Evolutionary conservation across 2,797 vertebrate species (phyloP).

Genomic region (Alcedo atthis): DNA sequence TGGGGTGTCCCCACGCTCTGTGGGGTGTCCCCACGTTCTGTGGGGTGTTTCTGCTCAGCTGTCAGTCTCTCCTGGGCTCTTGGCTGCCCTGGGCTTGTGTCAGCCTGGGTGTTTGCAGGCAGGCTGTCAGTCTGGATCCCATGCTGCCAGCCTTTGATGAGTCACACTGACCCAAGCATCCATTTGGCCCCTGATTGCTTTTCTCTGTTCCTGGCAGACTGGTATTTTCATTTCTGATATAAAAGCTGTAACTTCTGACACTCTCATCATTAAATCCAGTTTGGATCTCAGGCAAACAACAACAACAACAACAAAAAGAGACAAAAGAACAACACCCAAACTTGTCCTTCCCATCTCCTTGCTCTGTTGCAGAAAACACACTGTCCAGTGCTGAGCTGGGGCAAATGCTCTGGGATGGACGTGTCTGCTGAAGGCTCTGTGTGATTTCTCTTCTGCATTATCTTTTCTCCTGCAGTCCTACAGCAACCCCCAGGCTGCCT

Average conservation of each 20-base stretch:
- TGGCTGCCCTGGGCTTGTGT: background rate
- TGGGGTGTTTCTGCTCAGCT: background rate
- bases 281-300: background rate
- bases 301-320: background rate
- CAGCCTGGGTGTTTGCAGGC: background rate
- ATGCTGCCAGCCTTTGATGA: background rate
- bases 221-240: background rate
- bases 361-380: background rate
- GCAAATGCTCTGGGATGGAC: background rate
- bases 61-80: background rate
- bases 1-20: accelerated
- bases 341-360: background rate
- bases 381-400: background rate
- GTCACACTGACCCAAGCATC: background rate
- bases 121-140: background rate
- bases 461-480: background rate
- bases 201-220: background rate
- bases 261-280: background rate
- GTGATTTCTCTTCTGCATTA: background rate
- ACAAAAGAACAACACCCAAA: background rate
- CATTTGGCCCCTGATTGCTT: background rate
- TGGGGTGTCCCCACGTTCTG: accelerated
- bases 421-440: background rate
- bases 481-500: background rate
- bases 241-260: background rate